Evolutionary conservation across 2,797 vertebrate species (phyloP).

Genomic region (Malacoraja senta): DNA sequence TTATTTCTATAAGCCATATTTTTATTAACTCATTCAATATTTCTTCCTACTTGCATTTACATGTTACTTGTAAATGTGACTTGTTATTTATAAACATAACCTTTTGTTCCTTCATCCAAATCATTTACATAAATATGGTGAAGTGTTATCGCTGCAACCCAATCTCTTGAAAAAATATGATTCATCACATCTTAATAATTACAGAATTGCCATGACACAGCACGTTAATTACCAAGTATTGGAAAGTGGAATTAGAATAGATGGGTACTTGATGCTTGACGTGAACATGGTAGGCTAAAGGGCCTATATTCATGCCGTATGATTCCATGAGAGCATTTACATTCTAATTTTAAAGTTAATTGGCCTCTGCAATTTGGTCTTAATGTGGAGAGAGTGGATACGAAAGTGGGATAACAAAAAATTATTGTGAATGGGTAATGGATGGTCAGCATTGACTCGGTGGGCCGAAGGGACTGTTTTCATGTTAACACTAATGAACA

Average conservation of each 20-base stretch:
- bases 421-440: no score
- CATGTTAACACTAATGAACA: neutral
- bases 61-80: neutral
- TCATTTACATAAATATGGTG: neutral
- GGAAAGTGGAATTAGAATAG: no score
- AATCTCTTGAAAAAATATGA: neutral
- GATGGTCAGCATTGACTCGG: no score
- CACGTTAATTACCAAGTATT: no score
- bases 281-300: no score
- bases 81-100: neutral
- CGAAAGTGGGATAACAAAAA: no score
- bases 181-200: neutral
- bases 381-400: no score
- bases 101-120: neutral
- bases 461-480: no score
- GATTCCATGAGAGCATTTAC: neutral
- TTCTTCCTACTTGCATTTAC: neutral
- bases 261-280: no score
- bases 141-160: no score
- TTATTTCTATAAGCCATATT: neutral
- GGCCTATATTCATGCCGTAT: no score
- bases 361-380: no score
- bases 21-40: neutral
- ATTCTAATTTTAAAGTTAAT: neutral
- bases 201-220: neutral